phyloP scores from a whole-genome alignment of 1,140 invertebrate species.

The Meloidogyne floridensis region DNA sequence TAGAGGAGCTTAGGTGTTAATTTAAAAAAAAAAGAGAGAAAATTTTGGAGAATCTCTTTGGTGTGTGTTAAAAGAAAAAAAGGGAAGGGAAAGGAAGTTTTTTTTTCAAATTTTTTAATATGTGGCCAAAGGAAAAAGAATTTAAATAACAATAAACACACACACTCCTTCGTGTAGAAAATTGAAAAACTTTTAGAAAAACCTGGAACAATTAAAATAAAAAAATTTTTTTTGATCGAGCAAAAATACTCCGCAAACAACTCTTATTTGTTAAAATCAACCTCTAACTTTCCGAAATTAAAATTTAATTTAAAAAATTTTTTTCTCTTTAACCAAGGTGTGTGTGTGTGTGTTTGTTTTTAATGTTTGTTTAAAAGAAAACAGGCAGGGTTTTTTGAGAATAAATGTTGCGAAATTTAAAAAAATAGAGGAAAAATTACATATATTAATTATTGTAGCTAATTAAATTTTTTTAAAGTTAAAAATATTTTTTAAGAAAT shows the following conservation, averaged over 20 bases:
- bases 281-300: no score
- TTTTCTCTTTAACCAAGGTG: background rate
- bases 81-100: background rate
- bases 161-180: background rate
- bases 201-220: no score
- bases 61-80: background rate
- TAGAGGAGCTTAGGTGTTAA: background rate
- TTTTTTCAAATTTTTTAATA: background rate
- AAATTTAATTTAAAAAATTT: background rate
- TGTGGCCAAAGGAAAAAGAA: slow-evolving; percentile 2
- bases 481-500: no score
- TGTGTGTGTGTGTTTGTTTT: background rate
- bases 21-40: background rate
- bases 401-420: slow-evolving; percentile 2
- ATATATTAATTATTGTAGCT: background rate
- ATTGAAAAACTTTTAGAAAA: no score
- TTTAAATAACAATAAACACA: background rate
- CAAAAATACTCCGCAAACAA: no score
- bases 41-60: background rate
- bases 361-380: background rate
- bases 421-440: background rate
- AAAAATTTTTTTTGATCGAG: no score
- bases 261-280: no score
- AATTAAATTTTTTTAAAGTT: background rate
- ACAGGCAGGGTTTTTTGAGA: background rate